A percentile compares a stretch with the other conserved stretches of the same genome.
phyloP scores from a whole-genome alignment of 2,113 vertebrate genomes.

The Zosterops borbonicus region DNA sequence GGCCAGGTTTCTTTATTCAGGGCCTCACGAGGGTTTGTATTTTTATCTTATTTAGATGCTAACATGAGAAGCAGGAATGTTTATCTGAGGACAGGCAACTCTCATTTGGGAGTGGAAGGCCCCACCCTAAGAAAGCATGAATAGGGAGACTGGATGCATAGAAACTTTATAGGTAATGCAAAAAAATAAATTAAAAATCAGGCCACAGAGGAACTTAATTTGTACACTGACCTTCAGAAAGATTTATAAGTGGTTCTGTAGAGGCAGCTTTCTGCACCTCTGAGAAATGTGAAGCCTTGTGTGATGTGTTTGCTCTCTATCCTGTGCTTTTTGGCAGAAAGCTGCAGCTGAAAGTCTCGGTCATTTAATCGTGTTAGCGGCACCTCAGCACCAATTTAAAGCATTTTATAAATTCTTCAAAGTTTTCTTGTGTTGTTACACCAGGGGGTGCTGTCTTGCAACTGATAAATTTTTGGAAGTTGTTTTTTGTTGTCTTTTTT shows the following conservation, averaged over 20 bases:
- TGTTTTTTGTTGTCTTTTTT: not conserved
- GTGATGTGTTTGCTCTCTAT: not conserved
- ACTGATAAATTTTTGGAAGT: not conserved
- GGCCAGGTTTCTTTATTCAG: not conserved
- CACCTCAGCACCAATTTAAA: not conserved
- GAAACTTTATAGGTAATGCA: not conserved
- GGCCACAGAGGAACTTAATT: not conserved
- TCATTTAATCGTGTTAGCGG: not conserved
- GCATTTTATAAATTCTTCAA: not conserved
- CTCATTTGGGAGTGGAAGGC: not conserved
- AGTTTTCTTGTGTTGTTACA: not conserved
- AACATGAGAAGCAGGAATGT: not conserved
- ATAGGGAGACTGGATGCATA: not conserved
- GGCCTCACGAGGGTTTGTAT: not conserved
- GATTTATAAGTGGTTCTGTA: not conserved
- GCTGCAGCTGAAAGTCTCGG: not conserved
- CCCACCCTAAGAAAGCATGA: not conserved
- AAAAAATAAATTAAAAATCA: not conserved
- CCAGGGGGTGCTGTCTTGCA: slow-evolving; percentile 52
- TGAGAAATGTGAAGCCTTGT: not conserved
- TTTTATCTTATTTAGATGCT: not conserved
- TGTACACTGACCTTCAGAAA: not conserved
- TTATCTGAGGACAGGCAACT: not conserved
- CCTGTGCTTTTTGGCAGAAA: not conserved
- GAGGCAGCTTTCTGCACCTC: not conserved